Evolutionary conservation across 2,797 vertebrate genomes (phyloP).

Genomic region (Coendou prehensilis): DNA sequence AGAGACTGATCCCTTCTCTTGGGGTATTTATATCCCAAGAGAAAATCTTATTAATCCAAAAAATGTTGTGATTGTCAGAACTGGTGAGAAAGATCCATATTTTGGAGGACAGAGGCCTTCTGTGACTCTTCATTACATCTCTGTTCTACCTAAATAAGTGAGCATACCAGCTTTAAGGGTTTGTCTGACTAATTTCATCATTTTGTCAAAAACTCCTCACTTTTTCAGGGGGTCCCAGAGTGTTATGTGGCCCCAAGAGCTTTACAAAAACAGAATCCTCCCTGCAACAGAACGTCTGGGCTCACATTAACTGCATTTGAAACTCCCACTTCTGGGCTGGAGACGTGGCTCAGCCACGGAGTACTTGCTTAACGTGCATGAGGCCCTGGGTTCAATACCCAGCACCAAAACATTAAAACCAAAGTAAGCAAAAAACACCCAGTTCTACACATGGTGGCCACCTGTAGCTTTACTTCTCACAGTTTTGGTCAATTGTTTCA

Average conservation of each 20-base stretch:
- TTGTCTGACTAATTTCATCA: not conserved
- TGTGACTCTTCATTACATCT: not conserved
- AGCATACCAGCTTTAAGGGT: not conserved
- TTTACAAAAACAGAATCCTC: not conserved
- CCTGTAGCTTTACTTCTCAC: not conserved
- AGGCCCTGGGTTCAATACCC: not conserved
- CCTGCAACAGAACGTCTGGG: not conserved
- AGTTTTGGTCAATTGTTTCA: not conserved
- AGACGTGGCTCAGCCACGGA: not conserved
- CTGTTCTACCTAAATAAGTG: not conserved
- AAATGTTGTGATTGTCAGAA: not conserved
- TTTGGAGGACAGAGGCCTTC: not conserved
- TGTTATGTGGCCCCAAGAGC: not conserved
- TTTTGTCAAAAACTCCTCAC: conserved; percentile 24
- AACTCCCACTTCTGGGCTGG: not conserved
- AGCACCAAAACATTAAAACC: not conserved
- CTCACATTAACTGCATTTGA: not conserved
- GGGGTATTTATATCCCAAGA: not conserved
- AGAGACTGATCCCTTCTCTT: not conserved
- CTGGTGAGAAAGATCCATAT: not conserved
- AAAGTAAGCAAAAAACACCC: not conserved
- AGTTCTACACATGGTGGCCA: not conserved
- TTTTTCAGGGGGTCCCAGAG: not conserved
- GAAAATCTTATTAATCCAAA: not conserved
- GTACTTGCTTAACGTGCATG: not conserved